These are phyloP conservation scores for Meghimatium bilineatum DNA, from an alignment of 2,888 invertebrate species.

Conservation along the genomic window DNA sequence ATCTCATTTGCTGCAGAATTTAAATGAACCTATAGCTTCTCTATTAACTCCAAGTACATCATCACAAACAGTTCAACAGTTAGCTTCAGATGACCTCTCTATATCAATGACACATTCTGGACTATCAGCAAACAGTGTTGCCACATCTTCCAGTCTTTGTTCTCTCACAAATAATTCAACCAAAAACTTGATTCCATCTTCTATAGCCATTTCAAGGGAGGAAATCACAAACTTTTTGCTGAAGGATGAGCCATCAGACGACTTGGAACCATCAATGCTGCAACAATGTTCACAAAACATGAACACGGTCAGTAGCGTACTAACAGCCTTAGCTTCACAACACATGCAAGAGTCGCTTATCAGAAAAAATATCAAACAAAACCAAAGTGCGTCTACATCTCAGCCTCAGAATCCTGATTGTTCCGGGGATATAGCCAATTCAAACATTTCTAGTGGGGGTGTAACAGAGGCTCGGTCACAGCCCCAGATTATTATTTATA, in stretches of 20 bases:
- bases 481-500: slow-evolving; percentile 56
- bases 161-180: not conserved
- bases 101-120: slow-evolving; percentile 32
- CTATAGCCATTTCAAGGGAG: slow-evolving; percentile 38
- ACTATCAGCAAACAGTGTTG: not conserved
- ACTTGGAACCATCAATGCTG: not conserved
- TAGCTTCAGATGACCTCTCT: not conserved
- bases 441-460: not conserved
- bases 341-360: slow-evolving; percentile 53
- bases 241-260: slow-evolving; percentile 44
- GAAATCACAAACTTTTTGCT: slow-evolving; percentile 43
- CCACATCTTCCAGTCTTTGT: not conserved
- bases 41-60: slow-evolving; percentile 35
- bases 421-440: not conserved
- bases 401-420: slow-evolving; percentile 6
- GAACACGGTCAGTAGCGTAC: slow-evolving; percentile 59
- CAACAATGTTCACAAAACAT: slow-evolving; percentile 17
- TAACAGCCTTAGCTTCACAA: slow-evolving; percentile 67
- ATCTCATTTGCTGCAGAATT: slow-evolving; percentile 59
- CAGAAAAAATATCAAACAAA: slow-evolving; percentile 18
- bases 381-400: not conserved
- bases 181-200: not conserved
- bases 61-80: not conserved
- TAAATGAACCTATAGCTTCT: slow-evolving; percentile 62
- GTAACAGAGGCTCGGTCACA: slow-evolving; percentile 29